phyloP scores from a whole-genome alignment of 2,888 invertebrate species.

The Malachius bipustulatus region DNA sequence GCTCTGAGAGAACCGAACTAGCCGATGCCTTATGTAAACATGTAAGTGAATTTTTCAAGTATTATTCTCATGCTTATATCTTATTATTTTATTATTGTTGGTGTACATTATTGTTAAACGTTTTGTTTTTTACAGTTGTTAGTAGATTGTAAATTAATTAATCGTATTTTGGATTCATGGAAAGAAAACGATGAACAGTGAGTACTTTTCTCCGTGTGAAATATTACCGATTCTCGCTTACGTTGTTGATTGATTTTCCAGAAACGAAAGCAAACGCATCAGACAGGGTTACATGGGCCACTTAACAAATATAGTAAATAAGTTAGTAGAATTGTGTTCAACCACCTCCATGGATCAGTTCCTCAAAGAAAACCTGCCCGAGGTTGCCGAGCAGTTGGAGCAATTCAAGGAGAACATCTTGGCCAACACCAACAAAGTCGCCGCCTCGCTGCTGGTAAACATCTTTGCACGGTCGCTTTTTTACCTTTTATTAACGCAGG shows the following conservation, averaged over 20 bases:
- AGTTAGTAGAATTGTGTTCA: constrained; percentile 42
- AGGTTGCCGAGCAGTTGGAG: constrained; percentile 35
- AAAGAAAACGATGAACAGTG: constrained; percentile 70
- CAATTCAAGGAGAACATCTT: constrained; percentile 32
- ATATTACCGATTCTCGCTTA: too few species aligned
- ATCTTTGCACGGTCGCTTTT: constrained; percentile 1
- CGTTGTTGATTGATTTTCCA: constrained; percentile 26
- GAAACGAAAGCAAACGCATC: constrained; percentile 41
- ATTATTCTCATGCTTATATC: background rate
- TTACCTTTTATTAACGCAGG: too few species aligned
- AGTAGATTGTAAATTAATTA: constrained; percentile 66
- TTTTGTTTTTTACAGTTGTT: constrained; percentile 30
- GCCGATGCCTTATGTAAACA: constrained; percentile 43
- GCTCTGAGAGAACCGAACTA: constrained; percentile 32
- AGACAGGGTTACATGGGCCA: constrained; percentile 57
- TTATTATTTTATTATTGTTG: constrained; percentile 12
- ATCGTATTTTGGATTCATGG: constrained; percentile 71
- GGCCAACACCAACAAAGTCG: constrained; percentile 30
- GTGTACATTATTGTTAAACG: constrained; percentile 11
- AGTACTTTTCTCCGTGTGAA: constrained; percentile 40
- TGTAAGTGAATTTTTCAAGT: constrained; percentile 33
- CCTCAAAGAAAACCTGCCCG: constrained; percentile 42
- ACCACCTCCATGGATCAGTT: constrained; percentile 44
- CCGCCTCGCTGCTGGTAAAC: constrained; percentile 32
- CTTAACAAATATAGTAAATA: constrained; percentile 48